Evolutionary conservation across 1,140 invertebrate genomes (phyloP).

Genomic region (Drosophila malerkotliana): DNA sequence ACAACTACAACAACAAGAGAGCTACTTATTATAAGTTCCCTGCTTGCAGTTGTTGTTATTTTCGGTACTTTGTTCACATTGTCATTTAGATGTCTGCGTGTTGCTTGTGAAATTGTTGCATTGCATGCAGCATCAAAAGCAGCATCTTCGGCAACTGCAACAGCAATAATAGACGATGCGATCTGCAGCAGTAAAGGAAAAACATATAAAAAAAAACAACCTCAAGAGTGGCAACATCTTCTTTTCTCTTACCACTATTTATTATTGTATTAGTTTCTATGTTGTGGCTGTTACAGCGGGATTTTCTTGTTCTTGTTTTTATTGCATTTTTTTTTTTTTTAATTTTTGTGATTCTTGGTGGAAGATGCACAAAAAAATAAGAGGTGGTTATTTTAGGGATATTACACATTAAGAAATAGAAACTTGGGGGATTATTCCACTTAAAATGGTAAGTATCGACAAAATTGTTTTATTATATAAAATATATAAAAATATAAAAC

Average conservation of each 20-base stretch:
- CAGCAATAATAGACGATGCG: slow-evolving; percentile 45
- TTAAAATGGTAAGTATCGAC: no score
- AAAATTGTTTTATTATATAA: no score
- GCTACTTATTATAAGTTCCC: slow-evolving; percentile 74
- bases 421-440: background rate
- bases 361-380: background rate
- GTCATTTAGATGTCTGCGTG: slow-evolving; percentile 80
- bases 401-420: background rate
- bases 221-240: slow-evolving; percentile 63
- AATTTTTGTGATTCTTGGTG: slow-evolving; percentile 54
- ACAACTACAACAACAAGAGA: slow-evolving; percentile 30
- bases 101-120: slow-evolving; percentile 79
- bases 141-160: slow-evolving; percentile 11
- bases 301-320: slow-evolving; percentile 28
- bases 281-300: slow-evolving; percentile 54
- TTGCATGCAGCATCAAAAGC: slow-evolving; percentile 48
- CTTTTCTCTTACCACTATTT: slow-evolving; percentile 67
- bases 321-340: slow-evolving; percentile 44
- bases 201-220: slow-evolving; percentile 4
- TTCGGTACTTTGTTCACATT: slow-evolving; percentile 69
- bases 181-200: slow-evolving; percentile 35
- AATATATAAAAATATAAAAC: no score
- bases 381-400: background rate
- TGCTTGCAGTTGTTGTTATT: slow-evolving; percentile 52
- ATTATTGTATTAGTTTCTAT: slow-evolving; percentile 55